Evolutionary conservation across 2,888 invertebrate species (phyloP), one percentile per base, ranked within the genome.

Genomic region (Pyrrhopygopsis socrates): DNA sequence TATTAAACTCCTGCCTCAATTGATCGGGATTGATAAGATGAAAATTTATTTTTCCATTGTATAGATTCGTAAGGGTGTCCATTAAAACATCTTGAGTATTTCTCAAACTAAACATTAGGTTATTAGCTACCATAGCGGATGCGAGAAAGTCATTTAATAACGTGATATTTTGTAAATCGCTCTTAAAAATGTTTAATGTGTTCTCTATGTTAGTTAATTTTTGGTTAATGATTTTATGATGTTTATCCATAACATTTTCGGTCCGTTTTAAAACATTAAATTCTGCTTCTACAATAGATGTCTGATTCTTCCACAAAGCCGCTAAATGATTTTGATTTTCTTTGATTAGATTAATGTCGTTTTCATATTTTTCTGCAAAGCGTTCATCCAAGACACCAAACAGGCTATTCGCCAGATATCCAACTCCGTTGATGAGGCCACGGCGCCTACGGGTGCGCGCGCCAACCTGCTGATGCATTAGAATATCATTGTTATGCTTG

Each of bases 401-500:
- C 63, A 91, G 58, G 6, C 27, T 38, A n/a, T 87, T 79, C 0
- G 89, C 89, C 0, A 91, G 2, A 70, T 87, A 79, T 2, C 90
- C 89, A 0, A 89, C 77, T 13, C 80, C 91, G 54, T 91, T 84
- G 83, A 91, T 86, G 73, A 91, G 78, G 6, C 88, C 88, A n/a
- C 91, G 84, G 34, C 34, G 34, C 34, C 29, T 60, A 8, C 34
- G 34, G 5, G 11, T 11, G 11, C 34, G 34, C 34, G 34, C 11
- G 11, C 11, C 11, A 11, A 34, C 34, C 11, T 34, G 34, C 34
- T 34, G 34, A 34, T 34, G 34, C 34, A 34, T 34, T 11, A 34
- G 11, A 34, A 34, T 11, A 11, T 34, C 34, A 34, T 34, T 34
- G 34, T 34, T 34, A 34, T 34, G 34, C 11, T 34, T 34, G 5